Base-by-base conservation (phyloP, 2,113 vertebrate genomes). In the Cynocephalus volans region DNA sequence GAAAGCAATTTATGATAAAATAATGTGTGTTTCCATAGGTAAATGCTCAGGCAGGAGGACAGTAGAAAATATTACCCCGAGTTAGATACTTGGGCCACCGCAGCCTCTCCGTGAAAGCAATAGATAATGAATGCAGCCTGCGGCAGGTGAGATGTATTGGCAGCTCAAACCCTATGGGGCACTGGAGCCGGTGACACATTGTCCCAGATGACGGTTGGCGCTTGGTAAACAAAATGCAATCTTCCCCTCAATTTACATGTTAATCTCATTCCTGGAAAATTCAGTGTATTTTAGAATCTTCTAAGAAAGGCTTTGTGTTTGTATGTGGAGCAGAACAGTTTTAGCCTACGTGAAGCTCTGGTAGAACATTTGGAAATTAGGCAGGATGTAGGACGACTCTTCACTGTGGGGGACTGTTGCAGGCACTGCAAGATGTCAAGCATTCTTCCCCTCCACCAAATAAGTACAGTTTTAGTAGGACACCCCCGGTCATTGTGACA, bases 261-360 rank as follows among this genome's bases (percentile, higher is more conserved):
- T 79, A 88, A 28, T 81, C 52, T 65, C 41, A 17, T 88, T 96
- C 82, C 64, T 72, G 62, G 54, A 88, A 88, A 82, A 31, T 45
- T 58, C 60, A 67, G 5, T 5, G 4, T 87, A 73, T 70, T 93
- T 60, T 58, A 56, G 64, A 62, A 76, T 18, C 41, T 96, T 92
- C 62, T 52, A 73, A 79, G 28, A 87, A 93, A 33, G 28, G 14
- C 19, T 82, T 80, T 17, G 28, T 92, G 54, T 87, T 86, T 95
- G 36, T 19, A 65, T 17, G 56, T 84, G 18, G 70, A 33, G 54
- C 28, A n/a, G 33, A 95, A 41, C 21, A 50, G 28, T 45, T 76
- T 89, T 65, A 60, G 67, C n/a, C 83, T 62, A 13, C 31, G 11
- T 6, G 64, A 73, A 50, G 24, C 62, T 77, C 65, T 31, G 54